Evolutionary conservation across 2,797 vertebrate species (phyloP).

Genomic region (Eupleurogrammus muticus): DNA sequence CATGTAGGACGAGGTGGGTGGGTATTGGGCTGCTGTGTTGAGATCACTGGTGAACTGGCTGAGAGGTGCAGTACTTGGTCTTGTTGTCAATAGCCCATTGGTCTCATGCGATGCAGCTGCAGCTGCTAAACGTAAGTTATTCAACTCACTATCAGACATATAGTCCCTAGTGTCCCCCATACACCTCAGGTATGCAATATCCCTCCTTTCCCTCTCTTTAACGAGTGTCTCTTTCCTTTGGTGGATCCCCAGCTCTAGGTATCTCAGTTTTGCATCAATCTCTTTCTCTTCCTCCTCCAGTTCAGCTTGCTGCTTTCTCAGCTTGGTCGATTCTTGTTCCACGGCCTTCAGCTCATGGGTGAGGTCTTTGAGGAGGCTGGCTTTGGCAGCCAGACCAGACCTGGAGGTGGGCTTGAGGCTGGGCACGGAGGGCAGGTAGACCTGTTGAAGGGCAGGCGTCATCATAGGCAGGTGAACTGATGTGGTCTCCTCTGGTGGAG

Average conservation of each 20-base stretch:
- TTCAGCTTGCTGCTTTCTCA: conserved; percentile 98
- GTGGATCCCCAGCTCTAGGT: conserved; percentile 96
- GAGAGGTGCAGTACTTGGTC: conserved; percentile 84
- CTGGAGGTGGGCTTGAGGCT: conserved; percentile 84
- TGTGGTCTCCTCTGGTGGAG: conserved; percentile 93
- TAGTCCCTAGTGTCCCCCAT: conserved; percentile 94
- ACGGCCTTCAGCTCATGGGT: conserved; percentile 97
- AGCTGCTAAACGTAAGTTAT: conserved; percentile 90
- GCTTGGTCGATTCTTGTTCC: conserved; percentile 97
- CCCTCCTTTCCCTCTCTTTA: conserved; percentile 93
- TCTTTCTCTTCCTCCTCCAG: conserved; percentile 99
- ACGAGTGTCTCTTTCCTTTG: conserved; percentile 96
- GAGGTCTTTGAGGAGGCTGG: conserved; percentile 95
- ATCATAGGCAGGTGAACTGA: conserved; percentile 89
- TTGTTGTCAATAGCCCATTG: conserved; percentile 81
- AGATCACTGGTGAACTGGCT: conserved; percentile 89
- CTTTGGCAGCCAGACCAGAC: conserved; percentile 91
- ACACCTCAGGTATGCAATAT: conserved; percentile 92
- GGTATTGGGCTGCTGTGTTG: conserved; percentile 85
- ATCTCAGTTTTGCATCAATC: conserved; percentile 98
- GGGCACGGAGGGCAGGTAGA: conserved; percentile 89
- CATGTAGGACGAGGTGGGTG: conserved; percentile 86
- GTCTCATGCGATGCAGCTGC: conserved; percentile 87
- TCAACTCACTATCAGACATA: conserved; percentile 97
- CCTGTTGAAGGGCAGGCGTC: conserved; percentile 90